phyloP scores from a whole-genome alignment of 2,888 invertebrate species.

The Thera obeliscata region DNA sequence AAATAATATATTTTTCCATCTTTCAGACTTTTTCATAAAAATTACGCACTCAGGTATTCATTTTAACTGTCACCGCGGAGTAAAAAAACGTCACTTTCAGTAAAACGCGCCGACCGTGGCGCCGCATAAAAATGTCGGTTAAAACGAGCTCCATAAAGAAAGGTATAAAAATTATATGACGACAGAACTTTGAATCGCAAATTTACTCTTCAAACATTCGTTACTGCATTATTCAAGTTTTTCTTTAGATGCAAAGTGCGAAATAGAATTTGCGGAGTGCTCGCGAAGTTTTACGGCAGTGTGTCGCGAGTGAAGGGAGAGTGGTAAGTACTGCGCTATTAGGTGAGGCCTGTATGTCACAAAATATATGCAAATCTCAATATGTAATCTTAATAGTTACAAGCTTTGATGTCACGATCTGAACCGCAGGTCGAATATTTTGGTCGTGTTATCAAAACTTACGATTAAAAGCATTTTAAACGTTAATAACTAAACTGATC shows the following conservation, averaged over 20 bases:
- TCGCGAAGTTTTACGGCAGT: conserved; percentile 45
- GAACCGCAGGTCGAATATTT: no score
- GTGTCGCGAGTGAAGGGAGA: conserved; percentile 34
- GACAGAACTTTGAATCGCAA: conserved; percentile 46
- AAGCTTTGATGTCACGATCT: no score
- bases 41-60: conserved; percentile 20
- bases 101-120: conserved; percentile 34
- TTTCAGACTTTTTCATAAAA: conserved; percentile 3
- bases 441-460: no score
- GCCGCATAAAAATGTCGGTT: conserved; percentile 41
- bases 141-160: conserved; percentile 42
- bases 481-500: no score
- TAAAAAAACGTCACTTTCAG: conserved; percentile 32
- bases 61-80: conserved; percentile 35
- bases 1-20: not conserved
- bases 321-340: not conserved
- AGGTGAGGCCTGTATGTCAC: conserved; percentile 1
- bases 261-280: conserved; percentile 53
- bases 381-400: no score
- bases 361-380: not conserved
- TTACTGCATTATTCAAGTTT: conserved; percentile 56
- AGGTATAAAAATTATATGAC: conserved; percentile 44
- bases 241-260: conserved; percentile 50
- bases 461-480: no score
- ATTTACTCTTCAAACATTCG: conserved; percentile 51